Evolutionary conservation across 2,113 vertebrate genomes (phyloP).

Genomic region (Colius striatus): DNA sequence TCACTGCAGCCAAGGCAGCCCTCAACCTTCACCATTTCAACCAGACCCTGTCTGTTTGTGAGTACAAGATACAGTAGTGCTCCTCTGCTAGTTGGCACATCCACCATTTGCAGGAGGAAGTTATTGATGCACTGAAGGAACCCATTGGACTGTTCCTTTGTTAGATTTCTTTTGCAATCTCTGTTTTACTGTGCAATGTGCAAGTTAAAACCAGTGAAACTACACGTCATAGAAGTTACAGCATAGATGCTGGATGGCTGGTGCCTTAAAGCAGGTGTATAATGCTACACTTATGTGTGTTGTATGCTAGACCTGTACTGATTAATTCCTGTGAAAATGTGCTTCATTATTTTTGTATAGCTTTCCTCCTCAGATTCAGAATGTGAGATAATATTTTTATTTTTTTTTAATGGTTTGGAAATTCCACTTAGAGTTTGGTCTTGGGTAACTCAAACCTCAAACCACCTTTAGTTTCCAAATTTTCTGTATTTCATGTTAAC

Average conservation of each 20-base stretch:
- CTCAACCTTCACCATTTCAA: no score
- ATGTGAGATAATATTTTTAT: not conserved
- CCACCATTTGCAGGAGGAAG: no score
- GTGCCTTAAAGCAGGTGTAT: not conserved
- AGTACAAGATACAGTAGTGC: no score
- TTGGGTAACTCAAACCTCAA: not conserved
- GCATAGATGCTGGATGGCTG: not conserved
- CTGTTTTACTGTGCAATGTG: not conserved
- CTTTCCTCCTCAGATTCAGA: not conserved
- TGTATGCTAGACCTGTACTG: not conserved
- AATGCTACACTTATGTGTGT: not conserved
- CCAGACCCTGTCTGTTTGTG: no score
- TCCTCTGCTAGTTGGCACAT: no score
- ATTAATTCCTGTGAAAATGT: not conserved
- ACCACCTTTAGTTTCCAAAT: not conserved
- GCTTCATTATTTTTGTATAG: not conserved
- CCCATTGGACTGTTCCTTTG: not conserved
- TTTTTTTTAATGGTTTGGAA: not conserved
- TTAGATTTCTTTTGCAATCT: not conserved
- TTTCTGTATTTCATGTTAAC: not conserved
- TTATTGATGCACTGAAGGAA: no score
- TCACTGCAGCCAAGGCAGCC: no score
- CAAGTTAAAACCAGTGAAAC: not conserved
- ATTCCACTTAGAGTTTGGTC: not conserved
- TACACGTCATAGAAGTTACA: not conserved